phyloP scores from a whole-genome alignment of 2,797 vertebrate species.

The Vespertilio murinus region DNA sequence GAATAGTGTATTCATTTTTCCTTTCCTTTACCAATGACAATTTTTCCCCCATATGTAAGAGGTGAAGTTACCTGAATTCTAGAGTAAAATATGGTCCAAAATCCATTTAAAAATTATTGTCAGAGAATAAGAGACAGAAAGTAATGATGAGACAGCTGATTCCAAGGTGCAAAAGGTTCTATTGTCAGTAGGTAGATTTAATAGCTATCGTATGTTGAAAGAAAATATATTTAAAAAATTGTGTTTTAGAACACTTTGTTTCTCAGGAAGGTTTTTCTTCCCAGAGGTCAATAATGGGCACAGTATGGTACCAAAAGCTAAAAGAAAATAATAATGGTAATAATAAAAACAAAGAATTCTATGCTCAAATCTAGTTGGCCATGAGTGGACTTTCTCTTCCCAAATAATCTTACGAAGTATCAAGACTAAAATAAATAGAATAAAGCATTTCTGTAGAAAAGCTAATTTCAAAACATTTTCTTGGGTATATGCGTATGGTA shows the following conservation, averaged over 20 bases:
- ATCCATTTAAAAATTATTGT: neutral
- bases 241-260: conserved; percentile 30
- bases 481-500: neutral
- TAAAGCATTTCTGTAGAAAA: neutral
- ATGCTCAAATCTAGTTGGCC: neutral
- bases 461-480: neutral
- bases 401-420: neutral
- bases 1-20: neutral
- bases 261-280: neutral
- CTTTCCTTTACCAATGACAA: neutral
- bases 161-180: neutral
- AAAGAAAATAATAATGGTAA: neutral
- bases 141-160: neutral
- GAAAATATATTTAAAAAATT: conserved; percentile 28
- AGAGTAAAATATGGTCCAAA: neutral
- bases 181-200: neutral
- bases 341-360: neutral
- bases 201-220: neutral
- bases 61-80: neutral
- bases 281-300: neutral
- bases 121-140: neutral
- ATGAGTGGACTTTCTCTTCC: neutral
- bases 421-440: neutral
- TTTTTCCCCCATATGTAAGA: neutral
- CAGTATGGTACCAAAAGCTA: neutral